Conservation (phyloP, 2,113 vertebrate species). For the Barnardius zonarius region DNA sequence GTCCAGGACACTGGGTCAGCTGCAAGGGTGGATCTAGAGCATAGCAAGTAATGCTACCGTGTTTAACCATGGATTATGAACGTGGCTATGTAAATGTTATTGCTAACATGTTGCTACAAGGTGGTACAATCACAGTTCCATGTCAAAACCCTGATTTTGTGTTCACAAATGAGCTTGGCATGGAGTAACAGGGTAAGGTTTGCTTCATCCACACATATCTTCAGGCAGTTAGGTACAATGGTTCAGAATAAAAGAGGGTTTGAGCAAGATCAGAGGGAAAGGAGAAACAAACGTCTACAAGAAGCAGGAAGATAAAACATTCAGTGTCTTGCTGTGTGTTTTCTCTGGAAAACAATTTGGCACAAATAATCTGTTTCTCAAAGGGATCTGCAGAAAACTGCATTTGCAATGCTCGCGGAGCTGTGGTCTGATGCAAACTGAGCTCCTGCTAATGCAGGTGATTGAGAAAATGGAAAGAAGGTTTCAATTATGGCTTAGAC, state of each 20-base stretch:
- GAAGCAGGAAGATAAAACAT: background rate
- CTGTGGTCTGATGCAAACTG: background rate
- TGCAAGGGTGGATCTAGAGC: background rate
- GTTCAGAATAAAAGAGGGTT: background rate
- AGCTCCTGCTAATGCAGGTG: background rate
- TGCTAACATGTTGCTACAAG: background rate
- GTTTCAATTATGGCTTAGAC: background rate
- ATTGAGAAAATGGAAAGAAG: background rate
- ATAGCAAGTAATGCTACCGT: background rate
- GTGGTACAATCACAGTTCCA: background rate
- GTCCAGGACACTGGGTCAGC: background rate
- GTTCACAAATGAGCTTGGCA: background rate
- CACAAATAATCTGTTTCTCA: background rate
- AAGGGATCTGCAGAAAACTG: background rate
- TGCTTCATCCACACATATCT: background rate
- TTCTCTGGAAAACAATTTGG: background rate
- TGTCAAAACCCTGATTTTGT: background rate
- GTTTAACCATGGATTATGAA: background rate
- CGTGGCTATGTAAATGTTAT: background rate
- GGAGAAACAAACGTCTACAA: background rate
- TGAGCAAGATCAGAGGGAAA: background rate
- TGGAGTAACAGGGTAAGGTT: background rate
- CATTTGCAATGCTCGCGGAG: background rate
- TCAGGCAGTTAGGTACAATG: background rate
- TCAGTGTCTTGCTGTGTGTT: background rate